Evolutionary conservation across 2,797 vertebrate genomes (phyloP), one percentile per base, ranked within the genome.

Genomic region (Gephyroberyx darwinii): DNA sequence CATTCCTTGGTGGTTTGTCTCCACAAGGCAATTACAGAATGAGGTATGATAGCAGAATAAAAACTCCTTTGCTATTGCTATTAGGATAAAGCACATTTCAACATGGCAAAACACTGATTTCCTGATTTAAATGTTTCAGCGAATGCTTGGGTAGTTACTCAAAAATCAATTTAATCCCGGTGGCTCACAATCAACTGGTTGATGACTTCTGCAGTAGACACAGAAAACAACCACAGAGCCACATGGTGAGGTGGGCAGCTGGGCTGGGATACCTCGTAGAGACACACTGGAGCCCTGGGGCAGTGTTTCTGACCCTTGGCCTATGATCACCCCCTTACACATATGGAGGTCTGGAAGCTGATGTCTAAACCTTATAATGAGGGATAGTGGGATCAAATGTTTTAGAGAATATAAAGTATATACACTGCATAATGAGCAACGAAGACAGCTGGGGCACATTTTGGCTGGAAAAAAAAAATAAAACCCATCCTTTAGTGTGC

Each of bases 401-500:
- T 58, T 43, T 26, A 66, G 45, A 72, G 43, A 55, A 59, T 56
- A 75, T 14, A 41, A 45, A 51, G 71, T 67, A 70, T 35, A 69
- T 69, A 73, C 65, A 62, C 26, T 26, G 26, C 77, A 50, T 80
- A 83, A 62, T 70, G 51, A 76, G 67, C 26, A 83, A 57, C 35
- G 61, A 43, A 71, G 84, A 81, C 81, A 91, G 88, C 86, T 85
- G 84, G 79, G 59, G 69, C 35, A 70, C 67, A 88, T 91, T 92
- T 90, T 75, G 51, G 53, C 64, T 51, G 58, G 33, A 56, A 56
- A 61, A 67, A 19, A 35, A 65, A 78, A 56, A 87, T 86, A 88
- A 83, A 90, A 88, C 76, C 84, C 80, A 65, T 89, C 78, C 54
- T 77, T 72, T 77, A 77, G 77, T 71, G 71, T 79, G 84, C 75